Evolutionary conservation across 2,888 invertebrate genomes (phyloP).

Genomic region (Lamellibrachia satsuma): DNA sequence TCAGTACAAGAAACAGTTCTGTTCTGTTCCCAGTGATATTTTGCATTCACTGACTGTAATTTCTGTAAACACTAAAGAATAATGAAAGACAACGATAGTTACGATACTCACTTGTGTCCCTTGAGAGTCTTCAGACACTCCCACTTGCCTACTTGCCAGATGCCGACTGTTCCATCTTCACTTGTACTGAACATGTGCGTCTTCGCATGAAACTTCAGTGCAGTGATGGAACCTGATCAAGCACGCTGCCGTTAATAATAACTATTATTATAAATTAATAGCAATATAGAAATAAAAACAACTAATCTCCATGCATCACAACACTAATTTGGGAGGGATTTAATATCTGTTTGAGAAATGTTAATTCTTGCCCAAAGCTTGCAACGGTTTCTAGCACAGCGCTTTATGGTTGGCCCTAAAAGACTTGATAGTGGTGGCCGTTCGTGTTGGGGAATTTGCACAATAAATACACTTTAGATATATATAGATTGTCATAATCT

Average conservation of each 20-base stretch:
- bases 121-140: constrained; percentile 78
- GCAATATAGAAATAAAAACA: not conserved
- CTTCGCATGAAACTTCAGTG: constrained; percentile 77
- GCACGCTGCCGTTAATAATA: not conserved
- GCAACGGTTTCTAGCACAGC: not conserved
- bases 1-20: too few relatives aligned
- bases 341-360: not conserved
- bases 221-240: constrained; percentile 76
- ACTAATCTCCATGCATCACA: not conserved
- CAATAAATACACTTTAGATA: not conserved
- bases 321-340: not conserved
- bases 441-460: not conserved
- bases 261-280: not conserved
- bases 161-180: constrained; percentile 84
- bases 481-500: too few relatives aligned
- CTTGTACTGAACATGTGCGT: constrained; percentile 85
- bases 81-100: not conserved
- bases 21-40: not conserved
- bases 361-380: not conserved
- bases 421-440: not conserved
- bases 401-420: not conserved
- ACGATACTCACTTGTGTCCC: constrained; percentile 78
- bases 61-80: not conserved
- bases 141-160: constrained; percentile 86
- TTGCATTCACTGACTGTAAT: not conserved